These are phyloP conservation scores for Leucoptera coffeella DNA, from an alignment of 2,888 invertebrate species.

Conservation along the genomic window DNA sequence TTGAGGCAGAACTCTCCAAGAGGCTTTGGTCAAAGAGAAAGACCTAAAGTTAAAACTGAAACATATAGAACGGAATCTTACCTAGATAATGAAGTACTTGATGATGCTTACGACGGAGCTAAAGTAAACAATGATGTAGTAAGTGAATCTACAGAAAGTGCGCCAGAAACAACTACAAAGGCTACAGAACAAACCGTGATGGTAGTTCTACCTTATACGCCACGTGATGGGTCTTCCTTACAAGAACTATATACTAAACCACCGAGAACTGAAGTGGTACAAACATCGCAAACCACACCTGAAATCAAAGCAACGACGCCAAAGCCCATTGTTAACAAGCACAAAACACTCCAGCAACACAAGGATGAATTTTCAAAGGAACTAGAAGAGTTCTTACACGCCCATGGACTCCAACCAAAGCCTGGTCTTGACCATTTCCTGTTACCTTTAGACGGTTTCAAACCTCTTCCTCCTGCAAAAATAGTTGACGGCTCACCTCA, in stretches of 20 bases:
- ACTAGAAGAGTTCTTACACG: slow-evolving; percentile 31
- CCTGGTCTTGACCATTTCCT: slow-evolving; percentile 32
- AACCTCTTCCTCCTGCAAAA: slow-evolving; percentile 32
- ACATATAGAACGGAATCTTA: slow-evolving; percentile 7
- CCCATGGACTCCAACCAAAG: slow-evolving; percentile 29
- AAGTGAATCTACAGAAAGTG: background rate
- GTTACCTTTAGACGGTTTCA: slow-evolving; percentile 37
- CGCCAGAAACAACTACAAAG: slow-evolving; percentile 9
- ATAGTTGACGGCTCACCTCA: slow-evolving; percentile 30
- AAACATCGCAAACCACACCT: slow-evolving; percentile 19
- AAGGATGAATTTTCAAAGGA: no score
- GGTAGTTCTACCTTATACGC: slow-evolving; percentile 62
- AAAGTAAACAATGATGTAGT: background rate
- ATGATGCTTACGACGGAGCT: background rate
- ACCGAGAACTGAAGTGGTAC: slow-evolving; percentile 55
- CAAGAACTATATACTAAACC: slow-evolving; percentile 62
- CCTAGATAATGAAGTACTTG: slow-evolving; percentile 6
- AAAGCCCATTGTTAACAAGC: slow-evolving; percentile 13
- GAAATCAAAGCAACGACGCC: slow-evolving; percentile 11
- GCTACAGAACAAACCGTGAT: slow-evolving; percentile 39
- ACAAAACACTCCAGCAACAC: slow-evolving; percentile 19
- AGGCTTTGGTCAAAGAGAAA: no score
- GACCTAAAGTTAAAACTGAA: background rate
- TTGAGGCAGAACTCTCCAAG: no score
- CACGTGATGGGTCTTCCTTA: slow-evolving; percentile 47